These are phyloP conservation scores for Gymnoscelis rufifasciata DNA, from an alignment of 2,888 invertebrate species.

Conservation along the genomic window DNA sequence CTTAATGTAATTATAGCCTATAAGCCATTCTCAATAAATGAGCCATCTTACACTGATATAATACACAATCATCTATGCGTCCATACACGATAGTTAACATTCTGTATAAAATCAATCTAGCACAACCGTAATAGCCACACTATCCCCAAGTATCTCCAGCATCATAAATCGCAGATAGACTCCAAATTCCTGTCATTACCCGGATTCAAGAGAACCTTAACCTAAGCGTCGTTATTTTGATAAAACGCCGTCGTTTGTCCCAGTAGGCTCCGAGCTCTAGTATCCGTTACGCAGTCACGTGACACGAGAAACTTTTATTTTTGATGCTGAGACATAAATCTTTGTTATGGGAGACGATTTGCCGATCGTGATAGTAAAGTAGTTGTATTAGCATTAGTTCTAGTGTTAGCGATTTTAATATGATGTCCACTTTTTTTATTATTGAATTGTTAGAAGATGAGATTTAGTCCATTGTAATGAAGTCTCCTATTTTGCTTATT, in stretches of 20 bases:
- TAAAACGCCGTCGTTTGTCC: constrained; percentile 44
- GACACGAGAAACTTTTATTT: constrained; percentile 44
- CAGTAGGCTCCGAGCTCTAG: constrained; percentile 5
- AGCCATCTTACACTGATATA: too few relatives aligned
- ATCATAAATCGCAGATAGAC: constrained; percentile 1
- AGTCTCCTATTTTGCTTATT: too few relatives aligned
- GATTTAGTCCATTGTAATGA: too few relatives aligned
- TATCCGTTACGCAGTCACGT: constrained; percentile 28
- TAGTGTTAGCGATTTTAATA: neutral
- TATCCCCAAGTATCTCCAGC: neutral
- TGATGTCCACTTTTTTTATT: neutral
- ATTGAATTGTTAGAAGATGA: neutral
- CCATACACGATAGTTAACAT: too few relatives aligned
- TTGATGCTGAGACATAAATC: constrained; percentile 48
- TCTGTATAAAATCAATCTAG: too few relatives aligned
- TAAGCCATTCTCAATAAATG: too few relatives aligned
- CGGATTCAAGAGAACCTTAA: constrained; percentile 41
- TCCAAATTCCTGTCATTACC: constrained; percentile 21
- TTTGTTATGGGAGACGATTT: constrained; percentile 38
- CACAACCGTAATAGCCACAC: too few relatives aligned
- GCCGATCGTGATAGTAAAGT: constrained; percentile 19
- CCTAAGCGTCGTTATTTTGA: constrained; percentile 53
- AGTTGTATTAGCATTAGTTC: neutral
- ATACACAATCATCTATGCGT: too few relatives aligned
- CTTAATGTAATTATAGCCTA: too few relatives aligned